Conservation (phyloP, 2,888 invertebrate genomes). For the Philhelius pedissequus region DNA sequence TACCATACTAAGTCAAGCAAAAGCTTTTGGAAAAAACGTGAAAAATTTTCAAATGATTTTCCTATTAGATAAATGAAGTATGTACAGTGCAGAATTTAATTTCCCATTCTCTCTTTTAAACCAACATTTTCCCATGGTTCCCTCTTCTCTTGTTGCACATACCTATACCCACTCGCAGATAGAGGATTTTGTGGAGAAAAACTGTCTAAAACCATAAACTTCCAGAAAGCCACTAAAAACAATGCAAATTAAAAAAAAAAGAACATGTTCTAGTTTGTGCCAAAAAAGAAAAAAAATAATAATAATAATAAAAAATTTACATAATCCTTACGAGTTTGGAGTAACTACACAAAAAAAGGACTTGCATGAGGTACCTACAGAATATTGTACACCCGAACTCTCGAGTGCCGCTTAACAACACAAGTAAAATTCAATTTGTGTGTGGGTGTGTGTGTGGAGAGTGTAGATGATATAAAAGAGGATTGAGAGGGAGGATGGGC, state of each 20-base stretch:
- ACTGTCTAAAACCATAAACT: slow-evolving; percentile 41
- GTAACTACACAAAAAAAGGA: slow-evolving; percentile 59
- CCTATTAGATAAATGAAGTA: not conserved
- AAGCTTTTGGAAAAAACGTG: not conserved
- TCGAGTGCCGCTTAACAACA: slow-evolving; percentile 67
- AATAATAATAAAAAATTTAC: slow-evolving; percentile 68
- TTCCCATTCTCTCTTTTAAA: not conserved
- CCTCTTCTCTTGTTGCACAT: slow-evolving; percentile 34
- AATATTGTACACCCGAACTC: slow-evolving; percentile 66
- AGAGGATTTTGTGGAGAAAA: slow-evolving; percentile 27
- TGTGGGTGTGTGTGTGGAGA: slow-evolving; percentile 13
- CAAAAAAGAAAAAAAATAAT: slow-evolving; percentile 25
- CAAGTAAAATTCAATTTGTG: slow-evolving; percentile 65
- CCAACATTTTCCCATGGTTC: slow-evolving; percentile 34
- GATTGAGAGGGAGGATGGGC: not conserved
- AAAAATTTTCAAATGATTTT: not conserved
- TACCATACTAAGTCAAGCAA: not conserved
- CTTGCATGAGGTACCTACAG: slow-evolving; percentile 68
- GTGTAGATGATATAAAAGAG: not conserved
- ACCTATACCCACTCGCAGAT: too few relatives aligned
- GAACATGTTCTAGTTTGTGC: slow-evolving; percentile 59
- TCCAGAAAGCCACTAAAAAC: slow-evolving; percentile 35
- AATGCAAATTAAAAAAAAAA: slow-evolving; percentile 51
- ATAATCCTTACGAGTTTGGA: slow-evolving; percentile 63
- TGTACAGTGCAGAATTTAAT: not conserved